These are phyloP conservation scores for Drosophila melanica DNA, from an alignment of 1,140 invertebrate genomes.

Conservation along the genomic window DNA sequence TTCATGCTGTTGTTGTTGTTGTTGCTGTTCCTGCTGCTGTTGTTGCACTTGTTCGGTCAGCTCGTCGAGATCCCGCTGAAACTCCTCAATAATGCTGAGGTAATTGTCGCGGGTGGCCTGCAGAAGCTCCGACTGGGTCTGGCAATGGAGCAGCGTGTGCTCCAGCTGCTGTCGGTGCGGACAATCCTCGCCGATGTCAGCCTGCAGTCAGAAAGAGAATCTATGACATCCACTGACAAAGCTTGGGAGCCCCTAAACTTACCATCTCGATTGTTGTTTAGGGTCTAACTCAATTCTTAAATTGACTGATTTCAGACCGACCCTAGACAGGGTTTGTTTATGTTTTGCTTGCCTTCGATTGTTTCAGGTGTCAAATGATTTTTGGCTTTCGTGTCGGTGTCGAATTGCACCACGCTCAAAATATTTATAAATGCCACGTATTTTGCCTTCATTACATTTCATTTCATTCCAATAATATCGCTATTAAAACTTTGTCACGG, in stretches of 20 bases:
- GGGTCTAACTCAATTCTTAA: not conserved
- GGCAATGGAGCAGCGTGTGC: constrained; percentile 64
- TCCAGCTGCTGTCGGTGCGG: constrained; percentile 70
- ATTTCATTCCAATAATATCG: constrained; percentile 81
- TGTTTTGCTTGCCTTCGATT: constrained; percentile 41
- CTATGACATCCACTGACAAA: not conserved
- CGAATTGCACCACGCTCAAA: constrained; percentile 40
- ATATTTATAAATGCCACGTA: constrained; percentile 58
- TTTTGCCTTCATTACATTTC: constrained; percentile 76
- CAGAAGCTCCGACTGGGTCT: constrained; percentile 55
- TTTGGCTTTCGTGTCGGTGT: constrained; percentile 48
- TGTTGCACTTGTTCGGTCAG: constrained; percentile 59
- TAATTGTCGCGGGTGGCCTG: constrained; percentile 60
- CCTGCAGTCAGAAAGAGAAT: constrained; percentile 19
- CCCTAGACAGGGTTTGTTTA: constrained; percentile 36
- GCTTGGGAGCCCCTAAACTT: constrained; percentile 34
- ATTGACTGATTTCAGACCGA: constrained; percentile 27
- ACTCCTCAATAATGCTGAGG: constrained; percentile 54
- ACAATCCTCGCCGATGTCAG: constrained; percentile 52
- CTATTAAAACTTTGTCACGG: constrained; percentile 83
- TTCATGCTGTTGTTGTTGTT: constrained; percentile 26
- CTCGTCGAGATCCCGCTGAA: constrained; percentile 51
- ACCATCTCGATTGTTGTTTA: constrained; percentile 45
- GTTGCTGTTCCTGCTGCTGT: constrained; percentile 54
- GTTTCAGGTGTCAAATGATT: constrained; percentile 54